Evolutionary conservation across 2,113 vertebrate species (phyloP).

Genomic region (Propithecus coquereli): DNA sequence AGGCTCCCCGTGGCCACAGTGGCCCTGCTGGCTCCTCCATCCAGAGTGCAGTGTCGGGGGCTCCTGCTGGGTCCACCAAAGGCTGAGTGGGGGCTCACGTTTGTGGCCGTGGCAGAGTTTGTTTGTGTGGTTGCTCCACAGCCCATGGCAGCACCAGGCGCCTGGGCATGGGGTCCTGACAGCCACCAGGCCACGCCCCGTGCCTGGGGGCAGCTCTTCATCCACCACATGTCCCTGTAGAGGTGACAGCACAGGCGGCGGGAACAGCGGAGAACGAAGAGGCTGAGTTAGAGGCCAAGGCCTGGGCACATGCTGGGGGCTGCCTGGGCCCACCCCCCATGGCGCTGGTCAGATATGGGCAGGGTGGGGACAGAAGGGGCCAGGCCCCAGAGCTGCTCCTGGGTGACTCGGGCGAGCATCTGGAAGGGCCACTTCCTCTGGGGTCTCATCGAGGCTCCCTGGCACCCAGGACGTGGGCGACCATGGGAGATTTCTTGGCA

Average conservation of each 20-base stretch:
- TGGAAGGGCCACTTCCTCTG: not conserved
- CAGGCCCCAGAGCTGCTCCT: not conserved
- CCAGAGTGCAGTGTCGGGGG: fast-evolving
- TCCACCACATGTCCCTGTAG: fast-evolving
- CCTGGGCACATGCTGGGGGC: fast-evolving
- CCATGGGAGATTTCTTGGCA: not conserved
- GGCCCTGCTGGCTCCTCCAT: not conserved
- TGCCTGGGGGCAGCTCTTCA: fast-evolving
- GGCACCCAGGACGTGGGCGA: not conserved
- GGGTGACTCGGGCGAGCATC: fast-evolving
- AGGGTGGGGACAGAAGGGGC: not conserved
- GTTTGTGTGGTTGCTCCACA: not conserved
- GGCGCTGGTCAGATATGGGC: not conserved
- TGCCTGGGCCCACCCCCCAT: too few relatives aligned
- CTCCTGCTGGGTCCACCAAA: too few relatives aligned
- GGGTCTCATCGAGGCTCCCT: not conserved
- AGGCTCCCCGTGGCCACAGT: not conserved
- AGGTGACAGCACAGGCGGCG: not conserved
- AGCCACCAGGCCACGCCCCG: not conserved
- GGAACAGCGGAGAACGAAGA: fast-evolving
- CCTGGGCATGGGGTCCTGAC: not conserved
- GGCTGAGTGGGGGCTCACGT: fast-evolving
- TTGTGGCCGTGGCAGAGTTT: fast-evolving
- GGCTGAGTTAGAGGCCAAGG: not conserved
- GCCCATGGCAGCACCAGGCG: not conserved